These are phyloP conservation scores for Hemibagrus guttatus DNA, from an alignment of 2,797 vertebrate species.

Conservation along the genomic window DNA sequence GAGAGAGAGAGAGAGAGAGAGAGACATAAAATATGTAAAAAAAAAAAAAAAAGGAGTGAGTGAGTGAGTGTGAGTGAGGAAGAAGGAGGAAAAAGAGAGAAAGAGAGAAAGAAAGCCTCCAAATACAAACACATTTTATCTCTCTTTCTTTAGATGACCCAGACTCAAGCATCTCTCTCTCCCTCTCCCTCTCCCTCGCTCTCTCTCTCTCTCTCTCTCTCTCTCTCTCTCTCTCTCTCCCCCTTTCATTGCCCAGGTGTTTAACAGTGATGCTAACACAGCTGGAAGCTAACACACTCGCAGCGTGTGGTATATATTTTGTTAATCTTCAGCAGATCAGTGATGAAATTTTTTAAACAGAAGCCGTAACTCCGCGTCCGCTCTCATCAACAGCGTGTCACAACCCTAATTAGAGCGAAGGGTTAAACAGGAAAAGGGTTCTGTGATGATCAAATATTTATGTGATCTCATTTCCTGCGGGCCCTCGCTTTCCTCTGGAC, in stretches of 20 bases:
- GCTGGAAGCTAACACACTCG: not conserved
- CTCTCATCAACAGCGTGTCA: constrained; percentile 46
- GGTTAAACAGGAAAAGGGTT: constrained; percentile 36
- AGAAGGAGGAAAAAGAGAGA: not conserved
- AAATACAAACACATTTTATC: not conserved
- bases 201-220: too few species aligned
- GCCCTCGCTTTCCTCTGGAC: constrained; percentile 17
- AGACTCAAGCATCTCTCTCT: too few species aligned
- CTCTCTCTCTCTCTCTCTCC: too few species aligned
- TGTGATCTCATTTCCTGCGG: constrained; percentile 4
- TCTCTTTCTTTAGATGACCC: not conserved
- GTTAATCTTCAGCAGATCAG: constrained; percentile 22
- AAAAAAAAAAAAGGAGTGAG: too few species aligned
- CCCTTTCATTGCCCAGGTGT: not conserved
- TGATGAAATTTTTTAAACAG: too few species aligned
- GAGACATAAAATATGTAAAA: too few species aligned
- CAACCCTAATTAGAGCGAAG: constrained; percentile 51
- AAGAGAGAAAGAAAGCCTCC: not conserved
- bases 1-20: too few species aligned
- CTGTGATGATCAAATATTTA: constrained; percentile 52
- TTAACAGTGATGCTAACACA: not conserved
- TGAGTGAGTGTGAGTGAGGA: not conserved
- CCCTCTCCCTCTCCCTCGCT: too few species aligned
- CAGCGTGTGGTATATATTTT: not conserved
- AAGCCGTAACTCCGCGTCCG: not conserved